A percentile compares a stretch with the other conserved stretches of the same genome.
phyloP scores from a whole-genome alignment of 2,888 invertebrate genomes.

The Liodrosophila aerea region DNA sequence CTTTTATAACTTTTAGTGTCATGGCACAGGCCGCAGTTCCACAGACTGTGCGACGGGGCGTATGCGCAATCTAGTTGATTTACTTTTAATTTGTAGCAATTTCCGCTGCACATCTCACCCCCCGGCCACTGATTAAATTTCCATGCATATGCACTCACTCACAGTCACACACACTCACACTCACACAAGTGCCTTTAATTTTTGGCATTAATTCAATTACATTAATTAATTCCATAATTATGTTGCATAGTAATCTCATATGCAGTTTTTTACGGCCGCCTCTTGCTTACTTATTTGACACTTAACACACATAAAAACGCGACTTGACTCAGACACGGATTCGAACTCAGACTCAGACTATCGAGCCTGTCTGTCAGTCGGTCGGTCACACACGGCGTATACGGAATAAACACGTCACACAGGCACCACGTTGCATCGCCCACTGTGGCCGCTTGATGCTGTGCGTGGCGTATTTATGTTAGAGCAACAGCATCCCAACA shows the following conservation, averaged over 20 bases:
- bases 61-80: conserved; percentile 51
- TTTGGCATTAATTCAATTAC: conserved; percentile 43
- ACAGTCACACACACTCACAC: conserved; percentile 3
- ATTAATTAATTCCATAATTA: conserved; percentile 45
- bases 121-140: conserved; percentile 36
- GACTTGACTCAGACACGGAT: not conserved
- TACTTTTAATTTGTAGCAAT: conserved; percentile 56
- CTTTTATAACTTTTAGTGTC: conserved; percentile 37
- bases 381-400: conserved; percentile 33
- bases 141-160: conserved; percentile 11
- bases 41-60: conserved; percentile 26
- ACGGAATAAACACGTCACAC: conserved; percentile 29
- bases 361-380: conserved; percentile 5
- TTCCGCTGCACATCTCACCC: conserved; percentile 46
- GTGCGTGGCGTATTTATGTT: conserved; percentile 56
- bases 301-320: conserved; percentile 9
- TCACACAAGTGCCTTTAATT: conserved; percentile 4
- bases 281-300: not conserved
- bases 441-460: conserved; percentile 66
- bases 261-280: conserved; percentile 26
- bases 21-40: conserved; percentile 21
- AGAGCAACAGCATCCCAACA: conserved; percentile 27
- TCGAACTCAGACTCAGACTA: not conserved
- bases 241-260: too few relatives aligned
- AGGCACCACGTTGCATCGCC: conserved; percentile 51